Evolutionary conservation across 2,797 vertebrate genomes (phyloP), one percentile per base, ranked within the genome.

Genomic region (Artibeus lituratus): DNA sequence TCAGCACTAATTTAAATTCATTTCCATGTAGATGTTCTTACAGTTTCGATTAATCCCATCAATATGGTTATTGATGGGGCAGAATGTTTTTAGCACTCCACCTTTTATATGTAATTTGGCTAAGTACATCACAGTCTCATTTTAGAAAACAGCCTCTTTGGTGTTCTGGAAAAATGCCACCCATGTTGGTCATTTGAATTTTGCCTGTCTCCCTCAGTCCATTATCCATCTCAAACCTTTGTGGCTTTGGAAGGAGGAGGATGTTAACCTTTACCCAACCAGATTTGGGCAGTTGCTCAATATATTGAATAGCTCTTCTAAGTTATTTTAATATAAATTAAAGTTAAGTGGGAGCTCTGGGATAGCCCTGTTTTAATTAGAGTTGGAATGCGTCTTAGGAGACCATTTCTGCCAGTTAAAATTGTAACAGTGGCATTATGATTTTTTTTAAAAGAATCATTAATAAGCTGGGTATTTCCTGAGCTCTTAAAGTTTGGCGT

Each of bases 331-430:
- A 95, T 95, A 81, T 85, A 90, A 97, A 95, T 97, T 96, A 96
- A 97, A 97, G 90, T 92, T 89, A 97, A 96, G 82, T 83, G 69
- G 92, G 92, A 92, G 95, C 95, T 77, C 77, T 93, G 94, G 95
- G 97, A 95, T 76, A 88, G 29, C 35, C 69, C 44, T 90, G 73
- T 88, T 96, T 96, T 97, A 97, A 97, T 97, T 97, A 97, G 77
- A 95, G 14, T 44, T 96, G 94, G 77, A 96, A 95, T 90, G 85
- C 78, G 94, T 95, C 95, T 97, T 96, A 92, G 85, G 97, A 97
- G 97, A 95, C 95, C 44, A 18, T 84, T 87, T 65, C 76, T 96
- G 94, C 88, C 62, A 39, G 92, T 94, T 94, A 80, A 22, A 96
- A 95, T 94, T 73, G 8, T 92, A 93, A 87, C 67, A 78, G 53